phyloP scores from a whole-genome alignment of 1,140 invertebrate species.

The Leptopilina boulardi region DNA sequence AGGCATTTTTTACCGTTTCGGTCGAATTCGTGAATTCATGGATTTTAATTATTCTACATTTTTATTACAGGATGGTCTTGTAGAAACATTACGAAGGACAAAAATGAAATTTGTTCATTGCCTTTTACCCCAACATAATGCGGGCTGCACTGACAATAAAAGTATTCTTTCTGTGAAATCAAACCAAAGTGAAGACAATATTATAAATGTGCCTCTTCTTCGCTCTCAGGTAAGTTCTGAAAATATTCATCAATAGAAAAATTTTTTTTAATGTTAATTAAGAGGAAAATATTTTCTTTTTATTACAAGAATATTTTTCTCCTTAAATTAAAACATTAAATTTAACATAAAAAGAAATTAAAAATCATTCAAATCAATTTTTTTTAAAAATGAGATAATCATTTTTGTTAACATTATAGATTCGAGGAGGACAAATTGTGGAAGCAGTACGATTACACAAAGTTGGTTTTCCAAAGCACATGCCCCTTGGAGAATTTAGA shows the following conservation, averaged over 20 bases:
- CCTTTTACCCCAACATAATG: constrained; percentile 88
- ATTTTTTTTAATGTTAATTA: too few species aligned
- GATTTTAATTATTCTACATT: constrained; percentile 26
- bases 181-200: constrained; percentile 78
- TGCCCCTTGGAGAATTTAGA: constrained; percentile 92
- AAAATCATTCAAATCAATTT: background rate
- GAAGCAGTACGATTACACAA: constrained; percentile 93
- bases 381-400: background rate
- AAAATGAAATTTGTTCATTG: constrained; percentile 92
- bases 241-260: too few species aligned
- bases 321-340: too few species aligned
- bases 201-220: constrained; percentile 92
- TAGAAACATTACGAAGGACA: constrained; percentile 90
- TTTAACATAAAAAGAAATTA: constrained; percentile 7
- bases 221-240: constrained; percentile 83
- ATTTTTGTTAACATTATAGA: constrained; percentile 75
- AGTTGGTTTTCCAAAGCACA: constrained; percentile 93
- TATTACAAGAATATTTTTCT: too few species aligned
- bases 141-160: constrained; percentile 77
- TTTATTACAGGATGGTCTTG: constrained; percentile 85
- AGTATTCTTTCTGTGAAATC: constrained; percentile 73
- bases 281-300: too few species aligned
- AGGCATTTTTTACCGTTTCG: too few species aligned
- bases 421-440: constrained; percentile 92
- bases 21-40: background rate